phyloP scores from a whole-genome alignment of 2,797 vertebrate species.

The Rhadinocentrus ornatus region DNA sequence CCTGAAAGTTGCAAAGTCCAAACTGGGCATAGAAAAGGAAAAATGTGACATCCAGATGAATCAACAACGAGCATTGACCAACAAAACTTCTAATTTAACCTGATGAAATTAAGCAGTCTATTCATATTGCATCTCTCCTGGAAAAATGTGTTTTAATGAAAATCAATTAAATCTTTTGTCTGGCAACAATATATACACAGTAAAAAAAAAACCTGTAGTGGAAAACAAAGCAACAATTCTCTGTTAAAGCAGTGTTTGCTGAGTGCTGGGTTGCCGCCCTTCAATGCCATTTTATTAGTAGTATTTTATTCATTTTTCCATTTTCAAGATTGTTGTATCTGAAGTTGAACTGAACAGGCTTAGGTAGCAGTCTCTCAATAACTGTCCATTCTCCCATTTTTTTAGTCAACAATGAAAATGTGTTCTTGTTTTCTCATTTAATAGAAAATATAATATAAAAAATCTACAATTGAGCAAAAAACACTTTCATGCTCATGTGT shows the following conservation, averaged over 20 bases:
- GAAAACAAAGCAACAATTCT: slow-evolving; percentile 5
- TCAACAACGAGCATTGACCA: neutral
- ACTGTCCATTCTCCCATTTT: neutral
- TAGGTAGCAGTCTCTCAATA: neutral
- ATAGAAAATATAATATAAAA: neutral
- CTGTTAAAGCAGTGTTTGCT: neutral
- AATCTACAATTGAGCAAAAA: neutral
- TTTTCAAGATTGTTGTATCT: neutral
- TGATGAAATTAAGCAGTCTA: neutral
- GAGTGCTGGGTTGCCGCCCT: neutral
- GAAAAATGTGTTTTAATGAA: neutral
- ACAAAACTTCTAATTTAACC: neutral
- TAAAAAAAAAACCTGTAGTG: neutral
- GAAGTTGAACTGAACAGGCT: neutral
- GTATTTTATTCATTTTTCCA: neutral
- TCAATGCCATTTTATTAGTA: neutral
- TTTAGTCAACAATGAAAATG: neutral
- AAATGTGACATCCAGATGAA: neutral
- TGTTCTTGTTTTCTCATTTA: too few relatives aligned
- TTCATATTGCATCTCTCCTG: neutral
- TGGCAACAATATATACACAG: neutral
- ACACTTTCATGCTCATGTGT: neutral
- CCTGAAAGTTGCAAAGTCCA: slow-evolving; percentile 11
- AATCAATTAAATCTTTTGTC: too few relatives aligned
- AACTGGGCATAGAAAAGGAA: slow-evolving; percentile 4